phyloP scores from a whole-genome alignment of 1,140 invertebrate genomes.

The Aphidius ervi region DNA sequence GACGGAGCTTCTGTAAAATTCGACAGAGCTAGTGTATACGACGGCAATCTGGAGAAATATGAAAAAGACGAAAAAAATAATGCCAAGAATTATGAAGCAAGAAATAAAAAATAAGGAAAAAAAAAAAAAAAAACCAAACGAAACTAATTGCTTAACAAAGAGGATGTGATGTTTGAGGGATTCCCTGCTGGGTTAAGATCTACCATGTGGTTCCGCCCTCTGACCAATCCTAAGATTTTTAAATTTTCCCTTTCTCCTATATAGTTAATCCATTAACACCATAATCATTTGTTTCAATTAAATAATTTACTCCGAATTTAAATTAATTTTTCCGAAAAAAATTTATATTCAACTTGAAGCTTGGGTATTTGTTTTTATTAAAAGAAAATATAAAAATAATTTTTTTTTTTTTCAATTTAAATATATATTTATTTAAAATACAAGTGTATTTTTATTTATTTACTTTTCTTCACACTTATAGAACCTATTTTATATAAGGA shows the following conservation, averaged over 20 bases:
- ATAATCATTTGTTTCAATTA: not conserved
- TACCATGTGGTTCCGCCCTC: slow-evolving; percentile 40
- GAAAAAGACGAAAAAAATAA: slow-evolving; percentile 4
- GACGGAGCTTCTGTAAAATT: slow-evolving; percentile 11
- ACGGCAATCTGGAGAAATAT: not conserved
- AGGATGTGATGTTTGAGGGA: slow-evolving; percentile 35
- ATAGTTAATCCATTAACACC: slow-evolving; percentile 6
- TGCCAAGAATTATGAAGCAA: not conserved
- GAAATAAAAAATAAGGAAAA: slow-evolving; percentile 3
- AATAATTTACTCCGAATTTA: too few species aligned
- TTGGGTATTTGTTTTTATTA: too few species aligned
- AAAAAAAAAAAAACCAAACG: slow-evolving; percentile 30
- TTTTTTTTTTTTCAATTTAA: too few species aligned
- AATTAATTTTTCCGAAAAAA: too few species aligned
- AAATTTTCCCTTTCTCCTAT: slow-evolving; percentile 27
- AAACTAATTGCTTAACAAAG: slow-evolving; percentile 48
- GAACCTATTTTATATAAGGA: too few species aligned
- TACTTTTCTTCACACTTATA: too few species aligned
- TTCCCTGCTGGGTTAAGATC: slow-evolving; percentile 40
- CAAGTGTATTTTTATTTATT: too few species aligned
- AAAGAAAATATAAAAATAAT: too few species aligned
- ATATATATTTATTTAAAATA: too few species aligned
- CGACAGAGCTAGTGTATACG: not conserved
- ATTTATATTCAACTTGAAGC: too few species aligned
- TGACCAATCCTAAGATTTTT: slow-evolving; percentile 38